Base-by-base conservation (phyloP, 2,888 invertebrate genomes). In the Heteromurus nitidus region DNA sequence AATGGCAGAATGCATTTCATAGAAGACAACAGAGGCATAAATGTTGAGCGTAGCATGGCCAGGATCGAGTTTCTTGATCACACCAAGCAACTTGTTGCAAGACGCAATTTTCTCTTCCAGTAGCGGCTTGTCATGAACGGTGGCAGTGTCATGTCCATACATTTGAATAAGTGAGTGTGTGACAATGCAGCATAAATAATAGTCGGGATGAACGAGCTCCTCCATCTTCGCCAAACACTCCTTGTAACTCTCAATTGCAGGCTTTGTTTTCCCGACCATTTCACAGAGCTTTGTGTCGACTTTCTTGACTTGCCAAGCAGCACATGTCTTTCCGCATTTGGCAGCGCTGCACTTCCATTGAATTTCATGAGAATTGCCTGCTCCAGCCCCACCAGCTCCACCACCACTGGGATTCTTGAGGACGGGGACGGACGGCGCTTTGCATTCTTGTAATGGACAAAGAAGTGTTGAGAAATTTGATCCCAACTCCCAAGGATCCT, bases 111-210 rank as follows among this genome's bases (percentile, higher is more conserved):
- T 87, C 60, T 86, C 85, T 50, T 86, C 86, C 22, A 86, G 67
- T 11, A 85, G 22, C 53, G 76, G 74, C 67, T 84, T 84, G 58
- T 80, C 73, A 73, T 80, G 80, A n/a, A 76, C 67, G 9, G 79
- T 50, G 58, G 88, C 28, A n/a, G 91, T 89, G 70, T 90, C 89
- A 85, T 92, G 93, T 7, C 95, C 95, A 88, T 94, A 94, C 67
- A 96, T 89, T 88, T 96, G 96, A 69, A 96, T 91, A 31, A 96
- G 89, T 0, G 95, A 94, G 89, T 96, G 96, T 87, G 94, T 94
- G 9, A 95, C 91, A 0, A 94, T 92, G 88, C 95, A 95, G 85
- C 94, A 91, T 87, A 95, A 95, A 88, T 95, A 96, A 89, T 96
- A 96, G 88, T 95, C 93, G 0, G 94, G 93, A 90, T 96, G 96